Base-by-base conservation (phyloP, 1,140 invertebrate species). In the Pygmarrhopalites habei region DNA sequence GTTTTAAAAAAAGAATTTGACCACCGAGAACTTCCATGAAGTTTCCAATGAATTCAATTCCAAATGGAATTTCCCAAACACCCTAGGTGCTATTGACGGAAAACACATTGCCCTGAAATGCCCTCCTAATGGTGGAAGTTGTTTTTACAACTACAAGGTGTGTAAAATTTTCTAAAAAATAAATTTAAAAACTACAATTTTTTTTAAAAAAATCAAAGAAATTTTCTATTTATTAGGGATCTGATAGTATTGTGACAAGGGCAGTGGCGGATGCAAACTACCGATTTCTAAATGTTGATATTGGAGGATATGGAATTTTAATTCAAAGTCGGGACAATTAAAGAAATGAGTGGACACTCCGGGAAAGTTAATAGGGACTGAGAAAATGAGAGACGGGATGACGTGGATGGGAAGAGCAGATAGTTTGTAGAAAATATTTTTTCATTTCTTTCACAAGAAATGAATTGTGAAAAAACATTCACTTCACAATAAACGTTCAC, bases 71-170 rank as follows among this genome's bases (percentile, higher is more conserved):
- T 73, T 74, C 63, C 74, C 75, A 12, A 69, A 72, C 30, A 73
- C 69, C 57, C 49, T 74, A 30, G 73, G 73, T 30, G 69, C 72
- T 28, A 64, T 75, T 55, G 72, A 77, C 71, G 73, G 76, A 28
- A 78, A 75, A 59, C 75, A 76, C 70, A 57, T 73, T 23, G 25
- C 52, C 23, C 65, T 72, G 39, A 59, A 57, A 32, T 55, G 62
- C 51, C 73, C 73, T 52, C 15, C 58, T 21, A 53, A 66, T 39
- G 66, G 59, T 60, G 77, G 75, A 19, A 75, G 74, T 17, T 30
- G 59, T 25, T 79, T 73, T 70, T 79, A 72, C 61, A 78, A 79
- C 70, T 80, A 79, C 70, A 79, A 79, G 49, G 65, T n/a, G n/a
- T n/a, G n/a, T n/a, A n/a, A n/a, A n/a, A n/a, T n/a, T n/a, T n/a